A percentile compares a stretch with the other conserved stretches of the same genome.
Evolutionary conservation across 2,113 vertebrate genomes (phyloP).

Genomic region (Paratilapia polleni): DNA sequence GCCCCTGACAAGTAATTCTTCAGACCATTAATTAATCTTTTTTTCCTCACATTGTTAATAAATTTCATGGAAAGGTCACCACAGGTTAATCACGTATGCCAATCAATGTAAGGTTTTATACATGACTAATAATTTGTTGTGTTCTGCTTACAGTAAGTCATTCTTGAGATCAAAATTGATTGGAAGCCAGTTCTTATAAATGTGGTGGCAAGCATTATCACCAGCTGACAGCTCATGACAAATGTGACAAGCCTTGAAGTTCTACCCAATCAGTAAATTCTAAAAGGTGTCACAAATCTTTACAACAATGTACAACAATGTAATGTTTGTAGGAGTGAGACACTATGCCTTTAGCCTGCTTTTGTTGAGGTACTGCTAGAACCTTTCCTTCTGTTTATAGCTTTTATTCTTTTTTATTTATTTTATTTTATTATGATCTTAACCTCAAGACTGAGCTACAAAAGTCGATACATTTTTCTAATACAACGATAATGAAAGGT

Average conservation of each 20-base stretch:
- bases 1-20: too few species aligned
- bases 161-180: too few species aligned
- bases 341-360: too few species aligned
- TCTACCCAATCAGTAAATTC: background rate
- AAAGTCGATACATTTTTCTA: background rate
- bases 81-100: too few species aligned
- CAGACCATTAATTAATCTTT: too few species aligned
- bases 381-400: background rate
- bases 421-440: background rate
- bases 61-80: too few species aligned
- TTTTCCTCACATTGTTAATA: background rate
- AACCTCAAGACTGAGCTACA: background rate
- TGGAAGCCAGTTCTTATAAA: background rate
- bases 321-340: background rate
- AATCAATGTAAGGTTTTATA: too few species aligned
- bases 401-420: accelerated
- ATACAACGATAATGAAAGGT: background rate
- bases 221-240: background rate
- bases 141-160: too few species aligned
- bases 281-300: background rate
- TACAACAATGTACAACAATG: too few species aligned
- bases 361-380: too few species aligned
- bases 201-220: background rate
- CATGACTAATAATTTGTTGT: too few species aligned
- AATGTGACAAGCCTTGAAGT: background rate